Evolutionary conservation across 1,140 invertebrate species (phyloP).

Genomic region (Hylaeus volcanicus): DNA sequence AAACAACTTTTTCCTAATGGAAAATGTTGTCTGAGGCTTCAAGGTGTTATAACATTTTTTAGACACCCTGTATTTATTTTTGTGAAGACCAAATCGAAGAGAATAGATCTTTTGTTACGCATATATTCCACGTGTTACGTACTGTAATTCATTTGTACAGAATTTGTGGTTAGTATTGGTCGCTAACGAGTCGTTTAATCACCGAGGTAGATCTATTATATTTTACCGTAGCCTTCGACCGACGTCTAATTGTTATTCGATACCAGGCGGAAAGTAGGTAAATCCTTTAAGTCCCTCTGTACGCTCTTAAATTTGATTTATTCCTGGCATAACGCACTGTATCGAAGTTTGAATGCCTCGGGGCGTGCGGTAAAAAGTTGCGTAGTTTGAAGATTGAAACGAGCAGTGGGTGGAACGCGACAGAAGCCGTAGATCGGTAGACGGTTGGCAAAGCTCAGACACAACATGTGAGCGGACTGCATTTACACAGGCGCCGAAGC

Average conservation of each 20-base stretch:
- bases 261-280: background rate
- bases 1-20: no score
- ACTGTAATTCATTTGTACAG: no score
- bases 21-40: no score
- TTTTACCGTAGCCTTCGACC: no score
- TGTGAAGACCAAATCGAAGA: no score
- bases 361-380: slow-evolving; percentile 5
- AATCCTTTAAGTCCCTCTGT: background rate
- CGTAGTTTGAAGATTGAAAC: slow-evolving; percentile 23
- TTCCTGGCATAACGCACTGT: background rate
- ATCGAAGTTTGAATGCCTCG: background rate
- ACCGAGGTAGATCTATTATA: background rate
- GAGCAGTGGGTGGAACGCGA: slow-evolving; percentile 40
- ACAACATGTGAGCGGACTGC: slow-evolving; percentile 39
- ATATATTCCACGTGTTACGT: no score
- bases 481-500: slow-evolving; percentile 32
- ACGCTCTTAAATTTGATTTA: background rate
- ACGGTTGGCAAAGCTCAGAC: slow-evolving; percentile 58
- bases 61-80: no score
- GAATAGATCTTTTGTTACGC: no score
- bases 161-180: no score
- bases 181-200: background rate
- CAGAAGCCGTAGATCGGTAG: slow-evolving; percentile 66
- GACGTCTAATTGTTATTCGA: background rate
- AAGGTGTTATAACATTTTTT: no score